Evolutionary conservation across 2,113 vertebrate species (phyloP).

Genomic region (Pituophis catenifer): DNA sequence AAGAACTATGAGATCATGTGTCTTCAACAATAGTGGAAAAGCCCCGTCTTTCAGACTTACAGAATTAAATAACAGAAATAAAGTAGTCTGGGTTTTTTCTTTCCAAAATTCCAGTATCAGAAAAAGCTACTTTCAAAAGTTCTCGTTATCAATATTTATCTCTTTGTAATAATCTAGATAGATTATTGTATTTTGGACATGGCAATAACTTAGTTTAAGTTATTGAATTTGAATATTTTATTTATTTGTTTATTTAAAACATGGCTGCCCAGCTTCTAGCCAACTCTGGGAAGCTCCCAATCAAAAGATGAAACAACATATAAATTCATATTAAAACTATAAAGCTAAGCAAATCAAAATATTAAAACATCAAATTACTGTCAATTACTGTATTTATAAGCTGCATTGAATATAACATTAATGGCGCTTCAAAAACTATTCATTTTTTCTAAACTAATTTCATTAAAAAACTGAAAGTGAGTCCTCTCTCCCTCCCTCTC

Average conservation of each 20-base stretch:
- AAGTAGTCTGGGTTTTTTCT: not conserved
- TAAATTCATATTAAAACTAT: not conserved
- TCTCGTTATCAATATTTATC: not conserved
- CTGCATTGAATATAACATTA: not conserved
- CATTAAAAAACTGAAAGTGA: not conserved
- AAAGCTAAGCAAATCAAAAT: not conserved
- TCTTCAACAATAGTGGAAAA: not conserved
- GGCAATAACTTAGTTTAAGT: not conserved
- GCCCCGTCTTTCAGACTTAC: not conserved
- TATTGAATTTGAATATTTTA: no score
- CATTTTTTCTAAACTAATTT: not conserved
- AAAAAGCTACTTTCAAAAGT: not conserved
- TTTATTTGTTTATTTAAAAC: no score
- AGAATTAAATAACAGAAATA: not conserved
- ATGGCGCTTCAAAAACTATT: not conserved
- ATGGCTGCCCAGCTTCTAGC: no score
- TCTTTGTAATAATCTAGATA: not conserved
- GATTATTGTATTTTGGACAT: not conserved
- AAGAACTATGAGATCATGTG: not conserved
- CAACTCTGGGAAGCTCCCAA: no score
- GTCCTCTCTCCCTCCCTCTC: not conserved
- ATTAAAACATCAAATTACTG: not conserved
- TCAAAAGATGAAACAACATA: no score
- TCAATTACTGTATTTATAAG: not conserved
- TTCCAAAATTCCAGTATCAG: not conserved